Evolutionary conservation across 1,140 invertebrate genomes (phyloP), one percentile per base, ranked within the genome.

Genomic region (Thaumatotibia leucotreta): DNA sequence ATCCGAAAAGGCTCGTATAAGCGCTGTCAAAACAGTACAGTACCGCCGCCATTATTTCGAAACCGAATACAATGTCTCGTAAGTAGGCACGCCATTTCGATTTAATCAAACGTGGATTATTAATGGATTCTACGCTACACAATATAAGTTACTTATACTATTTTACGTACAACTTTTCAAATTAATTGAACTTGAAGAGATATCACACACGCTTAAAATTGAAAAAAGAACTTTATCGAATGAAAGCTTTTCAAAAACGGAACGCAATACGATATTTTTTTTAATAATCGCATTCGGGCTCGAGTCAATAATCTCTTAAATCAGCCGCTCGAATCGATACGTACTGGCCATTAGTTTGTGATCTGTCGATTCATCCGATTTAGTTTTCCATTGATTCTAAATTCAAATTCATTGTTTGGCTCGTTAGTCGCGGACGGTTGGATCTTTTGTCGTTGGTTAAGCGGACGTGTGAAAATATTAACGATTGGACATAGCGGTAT

Each of bases 311-410:
- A 82, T 80, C 76, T 78, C 63, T 72, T 76, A 78, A 58, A 83
- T 84, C 79, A 74, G 70, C 72, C 69, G 68, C 66, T 75, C 35
- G 54, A 29, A 52, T 63, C 69, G 73, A 77, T 72, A 69, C 68
- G 65, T 69, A 75, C 54, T 72, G 72, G 67, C 73, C 74, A 84
- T 83, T 86, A 82, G 73, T 76, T 70, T 73, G 67, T 74, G 77
- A 86, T 79, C 63, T 84, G 81, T 79, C 80, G 84, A 86, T 83
- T 86, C 84, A 86, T 84, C 72, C 81, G 82, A 83, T 84, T 84
- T 86, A 84, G 82, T 86, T 86, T 84, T 80, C 74, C 72, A 82
- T 84, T 83, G 76, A 80, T 80, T 80, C 73, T 72, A 77, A 80
- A 86, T 84, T 80, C 72, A 72, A 77, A 80, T 77, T 73, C 72